phyloP scores from a whole-genome alignment of 2,888 invertebrate genomes.

The Cheilosia scutellata region DNA sequence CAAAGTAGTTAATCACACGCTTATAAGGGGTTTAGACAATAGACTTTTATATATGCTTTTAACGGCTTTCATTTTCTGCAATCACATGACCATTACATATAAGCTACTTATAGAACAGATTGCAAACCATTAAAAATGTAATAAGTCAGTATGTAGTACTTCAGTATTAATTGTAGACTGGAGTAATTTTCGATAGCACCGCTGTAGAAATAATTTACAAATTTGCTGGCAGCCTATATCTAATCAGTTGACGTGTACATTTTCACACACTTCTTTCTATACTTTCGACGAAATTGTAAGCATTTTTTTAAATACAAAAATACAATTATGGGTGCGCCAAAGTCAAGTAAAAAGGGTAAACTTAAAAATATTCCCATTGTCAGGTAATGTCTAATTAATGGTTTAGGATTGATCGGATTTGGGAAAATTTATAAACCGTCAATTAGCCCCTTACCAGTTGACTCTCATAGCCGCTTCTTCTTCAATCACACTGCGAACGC shows the following conservation, averaged over 20 bases:
- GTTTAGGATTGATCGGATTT: constrained; percentile 55
- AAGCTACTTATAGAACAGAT: constrained; percentile 4
- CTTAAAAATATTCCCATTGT: constrained; percentile 41
- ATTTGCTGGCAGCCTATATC: background rate
- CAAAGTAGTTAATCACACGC: constrained; percentile 28
- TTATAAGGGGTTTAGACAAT: constrained; percentile 4
- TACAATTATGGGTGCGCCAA: constrained; percentile 7
- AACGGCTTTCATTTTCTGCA: constrained; percentile 4
- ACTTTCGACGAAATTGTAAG: too few species aligned
- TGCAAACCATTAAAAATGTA: background rate
- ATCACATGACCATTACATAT: background rate
- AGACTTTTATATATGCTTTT: constrained; percentile 10
- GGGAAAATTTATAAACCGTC: constrained; percentile 64
- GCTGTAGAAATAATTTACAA: too few species aligned
- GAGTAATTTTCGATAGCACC: too few species aligned
- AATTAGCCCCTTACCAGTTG: constrained; percentile 70
- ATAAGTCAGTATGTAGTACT: constrained; percentile 2
- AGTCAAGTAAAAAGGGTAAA: constrained; percentile 47
- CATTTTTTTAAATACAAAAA: constrained; percentile 10
- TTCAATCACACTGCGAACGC: constrained; percentile 76
- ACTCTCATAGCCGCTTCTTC: constrained; percentile 76
- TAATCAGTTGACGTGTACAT: background rate
- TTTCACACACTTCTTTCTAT: too few species aligned
- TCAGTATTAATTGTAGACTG: background rate
- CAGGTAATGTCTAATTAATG: constrained; percentile 69